Conservation (phyloP, 2,888 invertebrate genomes). For the Terebella lapidaria region DNA sequence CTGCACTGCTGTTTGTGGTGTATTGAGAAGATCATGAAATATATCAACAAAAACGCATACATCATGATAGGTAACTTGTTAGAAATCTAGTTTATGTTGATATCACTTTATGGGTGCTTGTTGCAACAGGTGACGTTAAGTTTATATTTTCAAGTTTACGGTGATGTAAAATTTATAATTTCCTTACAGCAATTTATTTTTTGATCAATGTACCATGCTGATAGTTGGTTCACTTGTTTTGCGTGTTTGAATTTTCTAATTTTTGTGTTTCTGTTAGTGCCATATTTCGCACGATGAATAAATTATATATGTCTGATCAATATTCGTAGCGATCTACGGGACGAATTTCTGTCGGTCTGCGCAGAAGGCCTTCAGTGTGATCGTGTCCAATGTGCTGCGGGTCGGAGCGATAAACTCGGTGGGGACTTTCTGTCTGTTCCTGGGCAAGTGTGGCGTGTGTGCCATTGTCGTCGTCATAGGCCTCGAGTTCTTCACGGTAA, state of each 20-base stretch:
- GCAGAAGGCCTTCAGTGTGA: constrained; percentile 59
- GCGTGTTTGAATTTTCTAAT: not conserved
- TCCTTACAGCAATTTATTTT: too few relatives aligned
- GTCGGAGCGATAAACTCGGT: constrained; percentile 87
- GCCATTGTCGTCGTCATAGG: constrained; percentile 75
- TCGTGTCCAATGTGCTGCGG: constrained; percentile 67
- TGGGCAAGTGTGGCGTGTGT: constrained; percentile 75
- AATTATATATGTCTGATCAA: too few relatives aligned
- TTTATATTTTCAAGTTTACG: too few relatives aligned
- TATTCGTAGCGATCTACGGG: constrained; percentile 65
- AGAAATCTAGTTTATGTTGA: too few relatives aligned
- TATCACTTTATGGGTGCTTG: too few relatives aligned
- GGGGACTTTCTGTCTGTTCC: constrained; percentile 85
- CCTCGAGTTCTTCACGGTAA: constrained; percentile 56
- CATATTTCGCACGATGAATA: too few relatives aligned
- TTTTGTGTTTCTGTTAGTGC: too few relatives aligned
- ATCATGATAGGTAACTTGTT: constrained; percentile 68
- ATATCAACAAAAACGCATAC: constrained; percentile 88
- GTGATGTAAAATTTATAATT: too few relatives aligned
- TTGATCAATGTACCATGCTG: too few relatives aligned
- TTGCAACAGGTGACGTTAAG: too few relatives aligned
- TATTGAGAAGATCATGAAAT: constrained; percentile 85
- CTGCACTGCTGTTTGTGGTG: constrained; percentile 85
- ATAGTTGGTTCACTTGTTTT: not conserved
- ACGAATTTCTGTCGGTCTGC: constrained; percentile 64